Percentiles rank a stretch among this genome's conserved stretches.
Evolutionary conservation across 2,888 invertebrate genomes (phyloP).

Genomic region (Timandra comae): DNA sequence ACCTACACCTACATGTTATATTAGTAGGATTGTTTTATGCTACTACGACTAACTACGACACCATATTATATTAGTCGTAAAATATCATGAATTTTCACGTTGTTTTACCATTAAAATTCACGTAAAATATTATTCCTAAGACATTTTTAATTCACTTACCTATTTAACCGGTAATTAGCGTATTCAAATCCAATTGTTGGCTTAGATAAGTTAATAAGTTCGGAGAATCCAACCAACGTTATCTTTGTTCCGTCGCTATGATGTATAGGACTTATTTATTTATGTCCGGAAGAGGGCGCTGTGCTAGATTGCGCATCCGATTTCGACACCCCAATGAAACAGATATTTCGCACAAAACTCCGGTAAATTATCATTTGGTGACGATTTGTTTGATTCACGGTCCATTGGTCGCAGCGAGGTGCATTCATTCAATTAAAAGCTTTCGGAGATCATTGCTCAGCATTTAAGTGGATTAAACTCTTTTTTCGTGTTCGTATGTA

Average conservation of each 20-base stretch:
- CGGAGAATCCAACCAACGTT: conserved; percentile 45
- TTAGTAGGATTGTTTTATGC: too few species aligned
- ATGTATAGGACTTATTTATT: conserved; percentile 67
- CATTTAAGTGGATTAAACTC: conserved; percentile 10
- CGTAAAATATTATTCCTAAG: too few species aligned
- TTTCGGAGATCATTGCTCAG: conserved; percentile 13
- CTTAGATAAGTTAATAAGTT: conserved; percentile 20
- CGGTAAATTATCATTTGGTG: conserved; percentile 55
- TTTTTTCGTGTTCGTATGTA: neutral
- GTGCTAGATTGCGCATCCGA: conserved; percentile 54
- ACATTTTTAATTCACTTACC: too few species aligned
- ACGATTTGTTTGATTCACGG: conserved; percentile 54
- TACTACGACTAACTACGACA: too few species aligned
- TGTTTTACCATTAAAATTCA: too few species aligned
- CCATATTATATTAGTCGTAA: too few species aligned
- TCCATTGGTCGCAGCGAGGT: conserved; percentile 39
- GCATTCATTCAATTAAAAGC: conserved; percentile 34
- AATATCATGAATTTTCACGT: too few species aligned
- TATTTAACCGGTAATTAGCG: too few species aligned
- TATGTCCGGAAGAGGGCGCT: conserved; percentile 62
- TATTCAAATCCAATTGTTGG: conserved; percentile 1
- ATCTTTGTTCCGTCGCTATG: conserved; percentile 66
- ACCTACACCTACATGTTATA: too few species aligned
- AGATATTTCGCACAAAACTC: conserved; percentile 56
- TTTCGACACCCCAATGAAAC: conserved; percentile 56